Evolutionary conservation across 2,797 vertebrate species (phyloP).

Genomic region (Moxostoma hubbsi): DNA sequence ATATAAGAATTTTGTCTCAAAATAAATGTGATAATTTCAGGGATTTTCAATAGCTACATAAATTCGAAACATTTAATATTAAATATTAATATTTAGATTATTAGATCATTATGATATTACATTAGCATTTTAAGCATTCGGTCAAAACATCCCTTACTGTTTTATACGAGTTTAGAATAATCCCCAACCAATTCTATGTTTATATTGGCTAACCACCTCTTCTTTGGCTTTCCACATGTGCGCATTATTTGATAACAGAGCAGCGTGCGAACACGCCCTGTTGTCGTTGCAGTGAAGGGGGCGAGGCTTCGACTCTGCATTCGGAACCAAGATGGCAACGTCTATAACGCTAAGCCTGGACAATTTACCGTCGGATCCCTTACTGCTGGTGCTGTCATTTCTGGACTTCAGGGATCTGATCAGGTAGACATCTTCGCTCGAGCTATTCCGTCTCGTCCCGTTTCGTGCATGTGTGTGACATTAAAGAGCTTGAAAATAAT

Average conservation of each 20-base stretch:
- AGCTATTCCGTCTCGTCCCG: not conserved
- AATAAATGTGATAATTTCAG: no score
- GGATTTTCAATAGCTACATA: no score
- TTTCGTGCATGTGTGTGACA: not conserved
- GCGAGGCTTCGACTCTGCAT: slow-evolving; percentile 38
- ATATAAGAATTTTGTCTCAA: no score
- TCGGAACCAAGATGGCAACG: slow-evolving; percentile 81
- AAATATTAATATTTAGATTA: no score
- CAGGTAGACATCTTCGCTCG: slow-evolving; percentile 72
- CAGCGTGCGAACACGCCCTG: slow-evolving; percentile 56
- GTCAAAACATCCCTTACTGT: no score
- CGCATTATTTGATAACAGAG: slow-evolving; percentile 67
- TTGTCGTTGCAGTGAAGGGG: slow-evolving; percentile 34
- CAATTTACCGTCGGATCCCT: slow-evolving; percentile 87
- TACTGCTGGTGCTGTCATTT: slow-evolving; percentile 89
- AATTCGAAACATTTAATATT: no score
- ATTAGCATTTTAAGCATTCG: no score
- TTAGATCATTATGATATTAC: no score
- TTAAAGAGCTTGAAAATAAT: slow-evolving; percentile 23
- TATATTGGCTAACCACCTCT: not conserved
- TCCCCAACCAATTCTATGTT: not conserved
- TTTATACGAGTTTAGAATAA: not conserved
- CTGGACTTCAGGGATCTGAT: slow-evolving; percentile 87
- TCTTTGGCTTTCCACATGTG: slow-evolving; percentile 50
- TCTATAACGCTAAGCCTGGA: slow-evolving; percentile 81